A percentile compares a stretch with the other conserved stretches of the same genome.
Conservation (phyloP, 1,140 invertebrate genomes). For the Hydropsyche tenuis region DNA sequence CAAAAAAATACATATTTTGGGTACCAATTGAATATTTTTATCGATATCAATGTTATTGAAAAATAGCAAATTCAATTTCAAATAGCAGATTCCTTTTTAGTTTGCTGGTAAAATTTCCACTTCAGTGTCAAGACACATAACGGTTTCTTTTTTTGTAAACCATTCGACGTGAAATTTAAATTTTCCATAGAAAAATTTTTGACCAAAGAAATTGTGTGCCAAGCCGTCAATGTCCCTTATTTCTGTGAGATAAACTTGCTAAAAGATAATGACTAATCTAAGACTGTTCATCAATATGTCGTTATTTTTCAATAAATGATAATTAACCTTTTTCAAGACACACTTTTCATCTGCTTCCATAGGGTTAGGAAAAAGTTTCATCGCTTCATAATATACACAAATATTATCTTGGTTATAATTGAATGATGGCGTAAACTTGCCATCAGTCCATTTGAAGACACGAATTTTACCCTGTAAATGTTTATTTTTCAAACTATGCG, state of each 20-base stretch:
- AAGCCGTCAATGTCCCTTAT: neutral
- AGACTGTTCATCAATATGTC: neutral
- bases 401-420: conserved; percentile 23
- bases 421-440: neutral
- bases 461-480: neutral
- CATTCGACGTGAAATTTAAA: conserved; percentile 26
- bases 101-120: neutral
- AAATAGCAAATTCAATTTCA: too few relatives aligned
- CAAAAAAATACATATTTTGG: too few relatives aligned
- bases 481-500: neutral
- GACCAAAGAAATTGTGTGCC: conserved; percentile 4
- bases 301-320: neutral
- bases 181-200: conserved; percentile 29
- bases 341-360: conserved; percentile 1
- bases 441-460: conserved; percentile 10
- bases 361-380: conserved; percentile 3
- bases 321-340: conserved; percentile 6
- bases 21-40: too few relatives aligned
- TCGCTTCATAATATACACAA: conserved; percentile 1
- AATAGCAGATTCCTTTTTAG: too few relatives aligned
- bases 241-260: neutral
- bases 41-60: too few relatives aligned
- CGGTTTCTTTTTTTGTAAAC: conserved; percentile 23
- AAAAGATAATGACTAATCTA: neutral
- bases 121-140: conserved; percentile 3